These are phyloP conservation scores for Cyprinodon variegatus DNA, from an alignment of 2,113 vertebrate genomes.

Conservation along the genomic window DNA sequence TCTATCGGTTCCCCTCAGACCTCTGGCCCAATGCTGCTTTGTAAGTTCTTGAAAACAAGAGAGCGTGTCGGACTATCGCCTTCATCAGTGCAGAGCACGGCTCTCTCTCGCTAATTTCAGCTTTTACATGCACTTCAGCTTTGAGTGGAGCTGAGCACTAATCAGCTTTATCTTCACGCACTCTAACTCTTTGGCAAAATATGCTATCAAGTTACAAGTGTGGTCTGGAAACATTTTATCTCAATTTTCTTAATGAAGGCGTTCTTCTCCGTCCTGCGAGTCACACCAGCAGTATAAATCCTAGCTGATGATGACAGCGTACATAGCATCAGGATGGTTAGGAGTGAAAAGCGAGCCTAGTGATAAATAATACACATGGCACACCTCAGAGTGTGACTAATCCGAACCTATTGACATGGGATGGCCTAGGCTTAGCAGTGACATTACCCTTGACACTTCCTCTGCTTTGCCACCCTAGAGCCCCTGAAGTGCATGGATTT, in stretches of 20 bases:
- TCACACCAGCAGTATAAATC: constrained; percentile 61
- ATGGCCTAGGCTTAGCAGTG: constrained; percentile 42
- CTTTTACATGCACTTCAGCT: constrained; percentile 14
- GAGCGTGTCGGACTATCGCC: constrained; percentile 37
- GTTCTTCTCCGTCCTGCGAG: constrained; percentile 32
- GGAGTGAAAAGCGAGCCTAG: constrained; percentile 39
- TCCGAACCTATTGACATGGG: constrained; percentile 67
- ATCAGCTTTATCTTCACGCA: not conserved
- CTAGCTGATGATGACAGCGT: constrained; percentile 34
- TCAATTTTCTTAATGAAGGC: constrained; percentile 75
- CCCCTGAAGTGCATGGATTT: constrained; percentile 1
- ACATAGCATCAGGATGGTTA: constrained; percentile 8
- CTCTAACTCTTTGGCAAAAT: not conserved
- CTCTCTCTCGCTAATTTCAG: constrained; percentile 31
- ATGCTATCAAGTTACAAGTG: constrained; percentile 29
- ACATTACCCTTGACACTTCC: constrained; percentile 36
- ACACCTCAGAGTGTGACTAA: constrained; percentile 73
- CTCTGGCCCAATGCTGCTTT: constrained; percentile 72
- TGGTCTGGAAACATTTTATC: constrained; percentile 54
- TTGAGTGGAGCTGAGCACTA: not conserved
- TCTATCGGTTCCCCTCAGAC: constrained; percentile 71
- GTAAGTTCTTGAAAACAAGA: constrained; percentile 66
- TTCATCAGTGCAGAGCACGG: constrained; percentile 1
- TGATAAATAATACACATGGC: constrained; percentile 74
- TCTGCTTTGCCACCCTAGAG: not conserved